phyloP scores from a whole-genome alignment of 2,797 vertebrate genomes.

The Strix occidentalis region DNA sequence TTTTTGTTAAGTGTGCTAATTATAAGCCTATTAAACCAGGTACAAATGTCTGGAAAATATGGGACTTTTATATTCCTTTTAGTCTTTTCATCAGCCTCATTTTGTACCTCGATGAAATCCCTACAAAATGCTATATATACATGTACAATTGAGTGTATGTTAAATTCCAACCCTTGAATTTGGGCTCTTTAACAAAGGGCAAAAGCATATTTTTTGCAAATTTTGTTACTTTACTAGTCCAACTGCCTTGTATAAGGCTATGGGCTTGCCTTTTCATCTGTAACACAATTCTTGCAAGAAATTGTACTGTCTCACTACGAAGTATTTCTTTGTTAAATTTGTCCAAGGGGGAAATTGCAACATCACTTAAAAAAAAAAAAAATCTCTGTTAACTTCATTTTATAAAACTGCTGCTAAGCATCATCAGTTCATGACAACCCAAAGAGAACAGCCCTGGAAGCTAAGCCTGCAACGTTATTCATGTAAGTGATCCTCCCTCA shows the following conservation, averaged over 20 bases:
- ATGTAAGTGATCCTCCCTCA: background rate
- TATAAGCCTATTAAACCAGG: background rate
- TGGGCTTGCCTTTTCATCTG: background rate
- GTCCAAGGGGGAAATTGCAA: background rate
- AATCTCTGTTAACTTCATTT: background rate
- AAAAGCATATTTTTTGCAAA: background rate
- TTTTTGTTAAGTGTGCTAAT: background rate
- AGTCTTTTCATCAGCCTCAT: background rate
- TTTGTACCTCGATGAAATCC: background rate
- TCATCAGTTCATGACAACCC: background rate
- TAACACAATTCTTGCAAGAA: background rate
- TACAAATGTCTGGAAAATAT: background rate
- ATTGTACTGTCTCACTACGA: background rate
- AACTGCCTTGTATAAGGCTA: background rate
- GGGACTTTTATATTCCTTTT: background rate
- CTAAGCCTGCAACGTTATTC: background rate
- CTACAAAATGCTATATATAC: background rate
- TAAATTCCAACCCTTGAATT: background rate
- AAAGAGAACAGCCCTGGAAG: background rate
- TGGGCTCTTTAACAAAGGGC: background rate
- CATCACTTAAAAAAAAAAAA: background rate
- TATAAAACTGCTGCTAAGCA: background rate
- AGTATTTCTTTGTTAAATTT: background rate
- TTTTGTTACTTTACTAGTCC: background rate
- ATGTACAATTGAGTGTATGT: background rate